These are phyloP conservation scores for Sycophaga agraensis DNA, from an alignment of 1,140 invertebrate species.

Conservation along the genomic window DNA sequence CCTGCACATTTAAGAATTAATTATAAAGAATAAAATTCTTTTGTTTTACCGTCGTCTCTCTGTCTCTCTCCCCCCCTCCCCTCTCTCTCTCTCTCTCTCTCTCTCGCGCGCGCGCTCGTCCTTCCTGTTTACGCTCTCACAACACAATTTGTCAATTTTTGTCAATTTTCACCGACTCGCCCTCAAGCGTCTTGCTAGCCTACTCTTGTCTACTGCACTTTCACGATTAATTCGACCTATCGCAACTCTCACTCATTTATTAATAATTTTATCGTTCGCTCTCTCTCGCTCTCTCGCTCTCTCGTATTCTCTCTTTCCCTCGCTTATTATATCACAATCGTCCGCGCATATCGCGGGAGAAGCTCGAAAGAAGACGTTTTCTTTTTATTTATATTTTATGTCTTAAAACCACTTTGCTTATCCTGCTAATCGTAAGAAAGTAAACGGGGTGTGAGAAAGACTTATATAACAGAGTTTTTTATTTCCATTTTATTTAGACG, in stretches of 20 bases:
- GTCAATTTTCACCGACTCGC: no score
- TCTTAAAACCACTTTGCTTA: constrained; percentile 4
- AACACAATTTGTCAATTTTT: no score
- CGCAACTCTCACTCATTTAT: constrained; percentile 22
- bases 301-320: constrained; percentile 3
- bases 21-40: constrained; percentile 29
- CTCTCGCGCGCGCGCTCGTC: no score
- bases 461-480: no score
- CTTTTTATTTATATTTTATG: constrained; percentile 4
- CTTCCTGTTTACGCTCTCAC: no score
- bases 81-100: constrained; percentile 8
- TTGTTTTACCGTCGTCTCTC: background rate
- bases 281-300: background rate
- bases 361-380: constrained; percentile 24
- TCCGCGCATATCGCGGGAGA: constrained; percentile 12
- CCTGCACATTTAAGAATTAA: constrained; percentile 2
- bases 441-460: constrained; percentile 9
- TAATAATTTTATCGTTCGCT: constrained; percentile 12
- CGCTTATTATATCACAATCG: constrained; percentile 29
- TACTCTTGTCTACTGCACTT: background rate
- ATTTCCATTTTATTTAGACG: no score
- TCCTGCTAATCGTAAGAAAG: constrained; percentile 3
- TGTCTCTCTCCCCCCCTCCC: background rate
- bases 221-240: constrained; percentile 19
- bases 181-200: no score